Evolutionary conservation across 2,888 invertebrate species (phyloP), one percentile per base, ranked within the genome.

Genomic region (Polydrusus tereticollis): DNA sequence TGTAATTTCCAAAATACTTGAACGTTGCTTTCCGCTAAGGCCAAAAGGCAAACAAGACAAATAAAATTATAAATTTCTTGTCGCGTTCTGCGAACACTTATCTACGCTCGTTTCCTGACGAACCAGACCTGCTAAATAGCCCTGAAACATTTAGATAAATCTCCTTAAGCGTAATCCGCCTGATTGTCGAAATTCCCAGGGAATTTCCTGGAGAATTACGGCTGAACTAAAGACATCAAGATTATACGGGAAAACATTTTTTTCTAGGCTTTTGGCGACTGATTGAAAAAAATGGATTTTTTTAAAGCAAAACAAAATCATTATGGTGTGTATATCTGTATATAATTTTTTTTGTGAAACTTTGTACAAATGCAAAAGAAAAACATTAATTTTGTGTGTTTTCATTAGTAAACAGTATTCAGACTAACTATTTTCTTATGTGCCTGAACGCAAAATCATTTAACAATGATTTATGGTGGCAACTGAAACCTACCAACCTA

Each of bases 61-160:
- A 57, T 57, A 58, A 58, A 58, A 58, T 58, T 58, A 58, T 58
- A 29, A 23, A 38, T 29, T 29, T 58, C 41, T 14, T 41, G 58
- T 58, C 58, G 29, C 12, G 5, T 58, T 10, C 58, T 41, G 16
- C 21, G 8, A 58, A 14, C 18, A 38, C 41, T 58, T 58, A n/a
- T n/a, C n/a, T n/a, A 58, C 38, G 38, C 58, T 21, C 58, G 14
- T 58, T 58, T 41, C 41, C 29, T 55, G 52, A 55, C 52, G 29
- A 55, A 55, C 58, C 58, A 41, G 38, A 41, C 36, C 36, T 58
- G 58, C 29, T 58, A 58, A 58, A 58, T 58, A 58, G 41, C 38
- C 58, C 58, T 41, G 58, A 58, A 58, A 58, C 41, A 58, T 58
- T 58, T 38, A 38, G 58, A 58, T 58, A 58, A 58, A 58, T 58